Evolutionary conservation across 2,888 invertebrate genomes (phyloP), one percentile per base, ranked within the genome.

Genomic region (Sesia bembeciformis): DNA sequence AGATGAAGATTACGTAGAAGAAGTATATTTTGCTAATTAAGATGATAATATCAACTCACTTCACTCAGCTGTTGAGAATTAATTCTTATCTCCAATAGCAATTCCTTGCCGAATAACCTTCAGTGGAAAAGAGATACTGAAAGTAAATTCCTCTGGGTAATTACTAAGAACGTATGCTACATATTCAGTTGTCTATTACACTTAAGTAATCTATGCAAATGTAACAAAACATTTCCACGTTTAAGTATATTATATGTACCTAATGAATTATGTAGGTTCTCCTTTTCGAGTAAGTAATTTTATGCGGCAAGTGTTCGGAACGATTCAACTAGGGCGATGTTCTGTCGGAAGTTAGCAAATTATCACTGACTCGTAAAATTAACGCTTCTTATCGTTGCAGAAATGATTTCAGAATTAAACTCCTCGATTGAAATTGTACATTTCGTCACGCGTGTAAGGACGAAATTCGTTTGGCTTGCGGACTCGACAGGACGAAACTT

Each of bases 291-390:
- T 40, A 74, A 70, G 76, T 81, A 84, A 86, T 84, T 81, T 79
- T 77, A 78, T 76, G 78, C 76, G 76, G 78, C 76, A 85, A 87
- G 78, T 81, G 83, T 74, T 81, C 75, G 80, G 81, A 86, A 85
- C 84, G 78, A 78, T 78, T 80, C 83, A 72, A 82, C 81, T 88
- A 87, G 85, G 84, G 86, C 80, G 81, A 81, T 80, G 77, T 72
- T 79, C 83, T 79, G 87, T 87, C 89, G 88, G 89, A 89, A 89
- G 89, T 89, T 87, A 83, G 85, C 88, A 88, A 89, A 89, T 89
- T 89, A 89, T 89, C 89, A 85, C 85, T 85, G 82, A 78, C 77
- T 89, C 88, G 88, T 89, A 88, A 89, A 89, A 88, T 88, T 88
- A 89, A 88, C 89, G 84, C 85, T 83, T 81, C 86, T 87, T 89